Percentiles rank a stretch among this genome's conserved stretches.
phyloP scores from a whole-genome alignment of 1,140 invertebrate species.

The Limonius californicus region DNA sequence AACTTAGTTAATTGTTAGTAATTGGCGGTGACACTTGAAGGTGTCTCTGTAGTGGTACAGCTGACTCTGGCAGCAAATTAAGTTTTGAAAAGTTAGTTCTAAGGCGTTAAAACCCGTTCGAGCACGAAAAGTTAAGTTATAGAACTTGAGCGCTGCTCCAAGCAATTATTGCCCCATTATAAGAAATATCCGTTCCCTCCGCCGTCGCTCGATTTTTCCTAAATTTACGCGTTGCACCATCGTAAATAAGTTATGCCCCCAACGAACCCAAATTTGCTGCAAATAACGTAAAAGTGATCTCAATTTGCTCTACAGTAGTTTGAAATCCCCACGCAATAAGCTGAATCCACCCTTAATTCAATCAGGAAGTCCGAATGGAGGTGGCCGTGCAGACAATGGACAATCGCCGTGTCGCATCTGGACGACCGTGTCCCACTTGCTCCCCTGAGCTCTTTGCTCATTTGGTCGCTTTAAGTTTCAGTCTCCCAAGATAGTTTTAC shows the following conservation, averaged over 20 bases:
- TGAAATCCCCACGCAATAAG: conserved; percentile 13
- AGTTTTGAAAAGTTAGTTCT: conserved; percentile 24
- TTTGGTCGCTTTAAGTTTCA: conserved; percentile 3
- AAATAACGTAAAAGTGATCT: conserved; percentile 12
- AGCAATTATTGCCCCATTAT: not conserved
- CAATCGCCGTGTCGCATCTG: conserved; percentile 35
- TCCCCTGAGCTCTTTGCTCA: conserved; percentile 20
- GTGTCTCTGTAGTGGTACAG: conserved; percentile 21
- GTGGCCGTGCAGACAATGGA: conserved; percentile 32
- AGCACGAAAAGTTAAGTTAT: conserved; percentile 18
- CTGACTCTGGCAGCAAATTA: conserved; percentile 25
- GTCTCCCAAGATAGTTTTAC: not conserved
- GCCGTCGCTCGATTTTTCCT: not conserved
- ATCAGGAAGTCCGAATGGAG: conserved; percentile 11
- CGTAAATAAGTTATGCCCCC: conserved; percentile 2
- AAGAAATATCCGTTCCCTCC: not conserved
- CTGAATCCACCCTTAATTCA: conserved; percentile 12
- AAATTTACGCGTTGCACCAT: not conserved
- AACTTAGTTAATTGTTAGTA: conserved; percentile 28
- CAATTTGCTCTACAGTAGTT: conserved; percentile 15
- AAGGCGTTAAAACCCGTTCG: conserved; percentile 18
- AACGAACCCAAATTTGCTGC: not conserved
- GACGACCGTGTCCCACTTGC: conserved; percentile 18
- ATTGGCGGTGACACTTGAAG: conserved; percentile 24
- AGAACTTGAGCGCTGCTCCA: not conserved